Evolutionary conservation across 2,797 vertebrate genomes (phyloP).

Genomic region (Masticophis lateralis): DNA sequence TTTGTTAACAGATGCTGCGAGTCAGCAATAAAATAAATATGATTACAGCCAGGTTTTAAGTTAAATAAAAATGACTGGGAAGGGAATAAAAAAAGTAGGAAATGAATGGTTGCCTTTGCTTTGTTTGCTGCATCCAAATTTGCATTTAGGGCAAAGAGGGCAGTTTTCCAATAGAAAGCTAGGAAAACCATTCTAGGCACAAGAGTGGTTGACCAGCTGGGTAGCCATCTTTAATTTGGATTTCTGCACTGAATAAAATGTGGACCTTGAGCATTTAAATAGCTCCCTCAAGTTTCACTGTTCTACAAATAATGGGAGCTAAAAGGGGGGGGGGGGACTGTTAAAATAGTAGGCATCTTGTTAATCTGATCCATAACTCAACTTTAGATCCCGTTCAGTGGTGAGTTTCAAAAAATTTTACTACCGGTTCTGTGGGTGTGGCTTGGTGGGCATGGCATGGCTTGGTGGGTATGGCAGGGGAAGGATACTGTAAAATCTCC

Average conservation of each 20-base stretch:
- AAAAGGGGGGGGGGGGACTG: not conserved
- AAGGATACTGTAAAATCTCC: no score
- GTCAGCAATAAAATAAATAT: constrained; percentile 63
- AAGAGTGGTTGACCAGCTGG: not conserved
- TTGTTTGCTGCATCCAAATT: constrained; percentile 45
- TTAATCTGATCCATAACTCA: not conserved
- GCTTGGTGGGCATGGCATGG: no score
- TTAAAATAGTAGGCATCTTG: not conserved
- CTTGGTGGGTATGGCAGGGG: no score
- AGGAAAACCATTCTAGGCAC: not conserved
- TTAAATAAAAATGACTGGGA: constrained; percentile 45
- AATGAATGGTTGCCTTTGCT: constrained; percentile 42
- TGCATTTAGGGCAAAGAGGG: constrained; percentile 28
- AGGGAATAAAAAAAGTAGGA: constrained; percentile 51
- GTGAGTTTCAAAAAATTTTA: no score
- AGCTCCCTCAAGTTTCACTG: not conserved
- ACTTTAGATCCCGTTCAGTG: not conserved
- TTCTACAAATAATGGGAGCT: not conserved
- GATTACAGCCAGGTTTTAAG: constrained; percentile 20
- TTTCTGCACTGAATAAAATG: not conserved
- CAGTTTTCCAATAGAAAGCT: not conserved
- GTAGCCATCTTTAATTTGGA: not conserved
- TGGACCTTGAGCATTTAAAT: not conserved
- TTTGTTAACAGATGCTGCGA: constrained; percentile 63
- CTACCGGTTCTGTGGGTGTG: no score